Conservation (phyloP, 2,113 vertebrate genomes). For the Hyperopisus bebe region DNA sequence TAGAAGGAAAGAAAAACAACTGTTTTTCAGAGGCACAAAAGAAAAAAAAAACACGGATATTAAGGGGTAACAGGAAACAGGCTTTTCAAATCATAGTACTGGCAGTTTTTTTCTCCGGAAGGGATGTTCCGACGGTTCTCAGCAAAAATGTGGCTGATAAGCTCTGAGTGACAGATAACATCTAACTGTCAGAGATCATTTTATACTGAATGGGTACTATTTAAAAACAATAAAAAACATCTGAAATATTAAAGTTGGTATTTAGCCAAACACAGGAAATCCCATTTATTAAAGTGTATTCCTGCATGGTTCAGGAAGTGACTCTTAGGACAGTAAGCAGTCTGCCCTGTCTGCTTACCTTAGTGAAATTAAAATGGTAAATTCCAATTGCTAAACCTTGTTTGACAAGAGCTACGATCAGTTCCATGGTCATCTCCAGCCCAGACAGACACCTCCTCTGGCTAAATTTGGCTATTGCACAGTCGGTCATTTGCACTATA, state of each 20-base stretch:
- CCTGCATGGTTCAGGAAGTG: not conserved
- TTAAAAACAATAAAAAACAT: not conserved
- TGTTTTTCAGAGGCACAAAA: not conserved
- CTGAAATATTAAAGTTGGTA: not conserved
- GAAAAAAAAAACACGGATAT: not conserved
- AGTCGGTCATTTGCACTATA: not conserved
- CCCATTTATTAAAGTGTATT: not conserved
- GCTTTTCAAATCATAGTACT: not conserved
- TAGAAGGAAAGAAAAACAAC: slow-evolving; percentile 13
- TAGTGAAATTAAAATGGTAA: not conserved
- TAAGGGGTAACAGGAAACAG: slow-evolving; percentile 9
- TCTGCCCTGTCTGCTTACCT: not conserved
- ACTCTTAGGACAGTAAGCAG: not conserved
- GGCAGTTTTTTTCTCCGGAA: not conserved
- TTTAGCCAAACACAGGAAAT: not conserved
- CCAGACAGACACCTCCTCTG: not conserved
- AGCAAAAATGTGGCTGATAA: not conserved
- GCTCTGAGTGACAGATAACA: not conserved
- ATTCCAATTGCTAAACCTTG: not conserved
- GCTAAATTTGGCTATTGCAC: not conserved
- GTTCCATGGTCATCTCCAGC: not conserved
- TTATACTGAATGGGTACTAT: not conserved
- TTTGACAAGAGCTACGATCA: not conserved
- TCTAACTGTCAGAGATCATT: not conserved
- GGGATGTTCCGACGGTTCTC: not conserved